Evolutionary conservation across 2,888 invertebrate species (phyloP), one percentile per base, ranked within the genome.

Genomic region (Galeruca laticollis): DNA sequence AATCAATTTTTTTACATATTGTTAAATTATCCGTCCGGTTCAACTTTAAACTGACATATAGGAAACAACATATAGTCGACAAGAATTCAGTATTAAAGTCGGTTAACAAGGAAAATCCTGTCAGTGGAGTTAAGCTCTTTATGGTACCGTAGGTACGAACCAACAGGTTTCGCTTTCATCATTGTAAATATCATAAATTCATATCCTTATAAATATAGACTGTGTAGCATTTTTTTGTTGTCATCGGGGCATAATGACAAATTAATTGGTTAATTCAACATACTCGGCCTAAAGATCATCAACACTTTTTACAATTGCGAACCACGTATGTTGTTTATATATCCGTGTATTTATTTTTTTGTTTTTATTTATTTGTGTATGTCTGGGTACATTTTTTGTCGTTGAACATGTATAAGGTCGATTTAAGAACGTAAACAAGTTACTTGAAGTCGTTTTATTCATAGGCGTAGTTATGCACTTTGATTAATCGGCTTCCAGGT

Each of bases 281-380:
- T 64, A 60, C 64, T 60, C 64, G 69, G 37, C 57, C 64, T 63
- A 64, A 59, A 60, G 69, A 70, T 63, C 67, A 70, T 70, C 67
- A 67, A 60, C 70, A 59, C 70, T 70, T 70, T 70, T 70, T 70
- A 57, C 47, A 47, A 43, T 65, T 65, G 57, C 49, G 21, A 65
- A 65, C 57, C 65, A 59, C 65, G 35, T 65, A 47, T 26, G 43
- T 35, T 43, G n/a, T n/a, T n/a, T n/a, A n/a, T 43, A 43, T 43
- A 43, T 43, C 43, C 43, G 43, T 43, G 6, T 43, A 43, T n/a
- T n/a, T 43, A 15, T 37, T 26, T 51, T n/a, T 18, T 56, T 43
- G 47, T 65, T 35, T 33, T 54, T 43, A 31, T 33, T 49, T 47
- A n/a, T 33, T 31, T 61, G 31, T 62, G 35, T 52, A 9, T 33